phyloP scores from a whole-genome alignment of 2,888 invertebrate species.

The Apotomis turbidana region DNA sequence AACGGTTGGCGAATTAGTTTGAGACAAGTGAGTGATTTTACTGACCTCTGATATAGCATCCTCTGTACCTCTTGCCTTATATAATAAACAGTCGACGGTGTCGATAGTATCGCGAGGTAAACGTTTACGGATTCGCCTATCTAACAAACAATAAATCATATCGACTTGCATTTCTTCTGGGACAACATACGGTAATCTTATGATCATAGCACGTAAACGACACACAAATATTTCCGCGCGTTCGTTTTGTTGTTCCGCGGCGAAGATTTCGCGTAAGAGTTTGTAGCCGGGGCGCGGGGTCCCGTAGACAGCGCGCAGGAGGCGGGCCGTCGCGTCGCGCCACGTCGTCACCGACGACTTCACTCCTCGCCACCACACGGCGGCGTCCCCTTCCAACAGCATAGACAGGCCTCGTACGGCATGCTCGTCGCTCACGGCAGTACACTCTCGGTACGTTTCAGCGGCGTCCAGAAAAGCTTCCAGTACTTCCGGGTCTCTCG shows the following conservation, averaged over 20 bases:
- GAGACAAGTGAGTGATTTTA: too few relatives aligned
- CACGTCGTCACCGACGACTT: neutral
- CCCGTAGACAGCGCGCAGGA: constrained; percentile 9
- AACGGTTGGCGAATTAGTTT: too few relatives aligned
- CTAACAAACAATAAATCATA: constrained; percentile 4
- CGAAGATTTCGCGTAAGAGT: neutral
- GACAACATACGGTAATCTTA: constrained; percentile 4
- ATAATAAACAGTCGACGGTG: neutral
- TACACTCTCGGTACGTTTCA: too few relatives aligned
- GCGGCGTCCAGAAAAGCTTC: too few relatives aligned
- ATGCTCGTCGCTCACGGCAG: constrained; percentile 1
- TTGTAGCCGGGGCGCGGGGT: constrained; percentile 4
- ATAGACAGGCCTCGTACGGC: constrained; percentile 16
- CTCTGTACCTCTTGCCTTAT: constrained; percentile 6
- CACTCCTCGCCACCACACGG: constrained; percentile 15
- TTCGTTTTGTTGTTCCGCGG: constrained; percentile 12
- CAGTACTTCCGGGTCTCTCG: too few relatives aligned
- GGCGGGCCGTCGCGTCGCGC: neutral
- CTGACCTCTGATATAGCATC: neutral
- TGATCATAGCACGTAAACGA: neutral
- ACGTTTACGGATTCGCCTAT: constrained; percentile 12
- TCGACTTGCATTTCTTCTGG: constrained; percentile 5
- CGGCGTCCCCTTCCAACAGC: constrained; percentile 21
- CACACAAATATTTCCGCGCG: constrained; percentile 12
- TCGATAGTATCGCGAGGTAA: neutral